Evolutionary conservation across 2,888 invertebrate species (phyloP), one percentile per base, ranked within the genome.

Genomic region (Resseliella maxima): DNA sequence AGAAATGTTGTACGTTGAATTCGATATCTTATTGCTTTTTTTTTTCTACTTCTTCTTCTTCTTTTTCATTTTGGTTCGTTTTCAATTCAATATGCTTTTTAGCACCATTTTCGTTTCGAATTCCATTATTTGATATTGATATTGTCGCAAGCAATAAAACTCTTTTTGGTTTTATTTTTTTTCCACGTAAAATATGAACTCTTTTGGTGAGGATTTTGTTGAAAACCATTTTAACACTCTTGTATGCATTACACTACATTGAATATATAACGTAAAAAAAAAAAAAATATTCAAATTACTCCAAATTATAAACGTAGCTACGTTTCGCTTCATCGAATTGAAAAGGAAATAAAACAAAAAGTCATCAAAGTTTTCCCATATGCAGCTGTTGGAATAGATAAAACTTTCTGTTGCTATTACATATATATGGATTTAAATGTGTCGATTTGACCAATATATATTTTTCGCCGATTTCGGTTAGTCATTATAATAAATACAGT

Each of bases 331-430:
- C 24, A 72, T 18, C 72, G 72, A 5, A 21, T 15, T 2, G 15
- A 72, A 31, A 35, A 35, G 6, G 72, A 72, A 72, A 12, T 72
- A 72, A 72, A 72, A 72, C 72, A 72, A 72, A 72, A 72, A 72
- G 72, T 72, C 72, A 72, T 72, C 72, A 72, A 72, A 72, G 72
- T 72, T 72, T 72, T 72, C 72, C 72, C 72, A 72, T 72, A 72
- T 72, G 72, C 72, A 15, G 72, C 72, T 35, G 2, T 59, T 72
- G n/a, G n/a, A 72, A 72, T 72, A 72, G 72, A 72, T 72, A 72
- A 72, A 72, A 35, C 31, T 72, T 72, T 72, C n/a, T 31, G 10
- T 8, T 12, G n/a, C 41, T 12, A 12, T 41, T 41, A 12, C 21
- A 18, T 31, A 15, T 72, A 35, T 35, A 31, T 72, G 72, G 12